A percentile compares a stretch with the other conserved stretches of the same genome.
Conservation (phyloP, 2,113 vertebrate species). For the Semicossyphus pulcher region DNA sequence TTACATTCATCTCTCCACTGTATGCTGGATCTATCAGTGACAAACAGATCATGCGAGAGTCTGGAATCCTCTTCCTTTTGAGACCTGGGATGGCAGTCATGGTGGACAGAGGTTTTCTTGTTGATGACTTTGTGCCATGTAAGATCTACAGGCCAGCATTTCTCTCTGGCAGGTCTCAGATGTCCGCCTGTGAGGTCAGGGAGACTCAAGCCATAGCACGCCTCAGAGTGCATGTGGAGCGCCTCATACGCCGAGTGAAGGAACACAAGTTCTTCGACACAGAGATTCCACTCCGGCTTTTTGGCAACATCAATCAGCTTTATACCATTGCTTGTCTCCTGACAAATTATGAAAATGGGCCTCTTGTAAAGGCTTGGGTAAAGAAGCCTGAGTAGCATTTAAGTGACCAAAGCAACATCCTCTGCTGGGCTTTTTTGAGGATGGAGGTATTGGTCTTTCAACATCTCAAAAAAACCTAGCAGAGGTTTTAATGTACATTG, state of each 20-base stretch:
- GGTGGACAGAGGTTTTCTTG: neutral
- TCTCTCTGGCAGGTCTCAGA: neutral
- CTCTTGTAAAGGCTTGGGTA: too few species aligned
- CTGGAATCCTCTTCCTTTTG: neutral
- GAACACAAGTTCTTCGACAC: neutral
- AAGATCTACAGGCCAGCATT: neutral
- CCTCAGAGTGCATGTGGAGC: neutral
- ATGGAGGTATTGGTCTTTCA: too few species aligned
- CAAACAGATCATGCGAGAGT: neutral
- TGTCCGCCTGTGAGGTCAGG: neutral
- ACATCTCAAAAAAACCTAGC: too few species aligned
- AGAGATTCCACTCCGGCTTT: too few species aligned
- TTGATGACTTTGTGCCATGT: neutral
- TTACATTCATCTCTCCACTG: neutral
- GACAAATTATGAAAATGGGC: too few species aligned
- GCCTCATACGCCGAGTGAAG: neutral
- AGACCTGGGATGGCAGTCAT: neutral
- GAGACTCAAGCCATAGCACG: neutral
- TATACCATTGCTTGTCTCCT: too few species aligned
- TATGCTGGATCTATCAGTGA: too few species aligned
- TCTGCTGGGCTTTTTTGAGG: too few species aligned
- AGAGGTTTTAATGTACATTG: too few species aligned
- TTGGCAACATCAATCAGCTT: too few species aligned
- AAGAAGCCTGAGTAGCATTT: too few species aligned
- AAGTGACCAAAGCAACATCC: too few species aligned